A percentile compares a stretch with the other conserved stretches of the same genome.
Evolutionary conservation across 37 sponge, comb jelly and placozoan species (phyloP).

Genomic region (Geodia barretti): DNA sequence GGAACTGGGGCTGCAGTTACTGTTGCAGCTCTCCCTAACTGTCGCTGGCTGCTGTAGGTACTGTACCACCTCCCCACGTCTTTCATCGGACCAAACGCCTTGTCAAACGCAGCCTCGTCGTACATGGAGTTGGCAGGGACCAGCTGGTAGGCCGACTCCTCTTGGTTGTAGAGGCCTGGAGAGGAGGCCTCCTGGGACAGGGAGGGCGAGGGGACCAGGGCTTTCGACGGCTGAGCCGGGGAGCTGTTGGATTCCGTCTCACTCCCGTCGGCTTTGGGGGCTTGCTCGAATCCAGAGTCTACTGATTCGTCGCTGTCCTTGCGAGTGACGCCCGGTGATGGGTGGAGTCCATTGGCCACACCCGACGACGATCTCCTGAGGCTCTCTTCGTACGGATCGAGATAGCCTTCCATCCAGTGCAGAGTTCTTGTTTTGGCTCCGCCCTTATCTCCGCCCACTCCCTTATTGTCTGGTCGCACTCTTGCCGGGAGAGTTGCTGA

Average conservation of each 20-base stretch:
- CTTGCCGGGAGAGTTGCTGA: constrained; percentile 54
- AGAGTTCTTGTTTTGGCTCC: constrained; percentile 29
- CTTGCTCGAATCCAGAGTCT: constrained; percentile 40
- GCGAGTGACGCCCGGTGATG: constrained; percentile 7
- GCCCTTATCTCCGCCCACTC: neutral
- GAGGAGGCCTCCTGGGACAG: neutral
- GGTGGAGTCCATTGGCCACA: neutral
- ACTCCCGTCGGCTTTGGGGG: neutral
- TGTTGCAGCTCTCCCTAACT: neutral
- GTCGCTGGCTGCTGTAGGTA: constrained; percentile 17
- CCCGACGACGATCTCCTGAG: constrained; percentile 6
- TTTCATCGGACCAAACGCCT: constrained; percentile 88
- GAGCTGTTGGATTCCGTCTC: neutral
- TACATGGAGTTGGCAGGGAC: constrained; percentile 25
- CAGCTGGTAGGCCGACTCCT: neutral
- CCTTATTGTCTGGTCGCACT: neutral
- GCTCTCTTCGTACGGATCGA: constrained; percentile 26
- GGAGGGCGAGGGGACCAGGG: neutral
- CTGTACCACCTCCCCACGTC: constrained; percentile 76
- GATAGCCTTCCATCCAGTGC: constrained; percentile 40
- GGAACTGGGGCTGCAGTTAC: neutral
- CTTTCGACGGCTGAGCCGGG: neutral
- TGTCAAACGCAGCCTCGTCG: constrained; percentile 55
- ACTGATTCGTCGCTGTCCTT: constrained; percentile 55
- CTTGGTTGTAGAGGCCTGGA: neutral